Base-by-base conservation (phyloP, 2,113 vertebrate genomes). In the Hassar affinis region DNA sequence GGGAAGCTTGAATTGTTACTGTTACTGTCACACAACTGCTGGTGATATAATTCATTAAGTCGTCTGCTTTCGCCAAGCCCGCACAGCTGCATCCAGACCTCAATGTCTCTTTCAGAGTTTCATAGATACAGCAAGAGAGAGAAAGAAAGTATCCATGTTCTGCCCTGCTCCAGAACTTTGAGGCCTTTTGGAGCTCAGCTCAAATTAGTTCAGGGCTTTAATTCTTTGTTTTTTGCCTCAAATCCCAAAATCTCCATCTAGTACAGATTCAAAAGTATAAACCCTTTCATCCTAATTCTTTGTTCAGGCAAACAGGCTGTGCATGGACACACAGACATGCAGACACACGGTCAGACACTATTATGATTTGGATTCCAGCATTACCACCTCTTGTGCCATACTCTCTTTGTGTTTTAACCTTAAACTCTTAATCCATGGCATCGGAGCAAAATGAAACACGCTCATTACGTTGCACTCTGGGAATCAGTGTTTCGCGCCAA, bases 1-100 rank as follows among this genome's bases (percentile, higher is more conserved):
- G 88, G 88, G 87, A 84, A 84, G 84, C 84, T 71, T 45, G 69
- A 85, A 86, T 86, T 80, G 56, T 84, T 69, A 82, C 61, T 74
- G 56, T 85, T 69, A 80, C 71, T 85, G 82, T 86, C 85, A 88
- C 90, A 89, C 87, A 87, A 86, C 86, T 87, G 88, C 86, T 90
- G 18, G 12, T 76, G 84, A 77, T 75, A 87, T 87, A 91, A 92
- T 85, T 94, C 92, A 91, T 90, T 86, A 61, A 79, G 38, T 47
- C n/a, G 15, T 61, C 15, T 61, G 22, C 35, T 61, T 47, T 42
- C 6, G 77, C 77, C 77, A 61, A 84, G 83, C 82, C 80, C 86
- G 85, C 90, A 92, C 92, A 94, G 92, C 93, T 93, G 92, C 91
- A 84, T 84, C 17, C 82, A 87, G 68, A 80, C 49, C 20, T 71